Evolutionary conservation across 1,140 invertebrate species (phyloP), one percentile per base, ranked within the genome.

Genomic region (Patella vulgata): DNA sequence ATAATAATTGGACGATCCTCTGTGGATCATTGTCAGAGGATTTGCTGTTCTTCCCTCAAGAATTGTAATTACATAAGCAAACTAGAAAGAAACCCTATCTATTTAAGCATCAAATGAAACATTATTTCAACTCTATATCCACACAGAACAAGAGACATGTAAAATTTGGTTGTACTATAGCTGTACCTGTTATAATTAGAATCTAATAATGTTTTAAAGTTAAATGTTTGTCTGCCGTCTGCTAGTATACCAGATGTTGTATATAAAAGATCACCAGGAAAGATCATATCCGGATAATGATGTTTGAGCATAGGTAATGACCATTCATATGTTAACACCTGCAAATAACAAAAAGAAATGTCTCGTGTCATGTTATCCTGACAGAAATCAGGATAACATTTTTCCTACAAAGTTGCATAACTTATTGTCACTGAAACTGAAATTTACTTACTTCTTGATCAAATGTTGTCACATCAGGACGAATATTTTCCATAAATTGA

Each of bases 271-370:
- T 81, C 73, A 17, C 80, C 81, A 33, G 80, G 80, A 63, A 82
- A 81, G 17, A 25, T 57, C 27, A 83, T 62, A 27, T 47, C 53
- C 8, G 74, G 67, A 42, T 69, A 70, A 25, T 68, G 63, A 17
- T 70, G 53, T 40, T 63, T 56, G 36, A 76, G 51, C 74, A 73
- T 77, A n/a, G 74, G 69, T 4, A 81, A 57, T 39, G 71, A 80
- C 81, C 81, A 83, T 21, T 73, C 56, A 66, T 81, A 83, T 0
- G 75, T 78, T 59, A 83, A 59, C 9, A 83, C 52, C 80, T 82
- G 54, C 25, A 58, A 50, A 9, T 11, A 43, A n/a, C n/a, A 46
- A 17, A 14, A 47, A 11, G 9, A 25, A 27, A 33, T 11, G n/a
- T n/a, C 8, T 55, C 9, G 17, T 4, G 6, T 31, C 14, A 23